Conservation (phyloP, 2,888 invertebrate species). For the Epinotia brunnichana region DNA sequence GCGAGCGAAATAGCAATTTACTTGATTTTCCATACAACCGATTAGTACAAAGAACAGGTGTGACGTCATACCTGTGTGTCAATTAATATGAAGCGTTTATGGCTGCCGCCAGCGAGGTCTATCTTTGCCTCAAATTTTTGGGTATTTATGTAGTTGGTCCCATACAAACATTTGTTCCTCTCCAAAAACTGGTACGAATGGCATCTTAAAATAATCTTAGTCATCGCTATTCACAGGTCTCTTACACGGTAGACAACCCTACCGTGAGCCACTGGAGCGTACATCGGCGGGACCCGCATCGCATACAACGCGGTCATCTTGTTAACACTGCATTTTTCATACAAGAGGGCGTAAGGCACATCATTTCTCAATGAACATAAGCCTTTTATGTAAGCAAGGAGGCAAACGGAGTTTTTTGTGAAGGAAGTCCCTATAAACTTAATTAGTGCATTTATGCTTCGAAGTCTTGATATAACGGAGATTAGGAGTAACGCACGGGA, state of each 20-base stretch:
- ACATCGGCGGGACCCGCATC: slow-evolving; percentile 23
- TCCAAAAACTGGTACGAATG: no score
- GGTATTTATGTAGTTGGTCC: no score
- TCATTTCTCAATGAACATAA: background rate
- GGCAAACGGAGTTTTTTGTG: background rate
- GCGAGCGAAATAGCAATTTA: no score
- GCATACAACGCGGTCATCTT: slow-evolving; percentile 22
- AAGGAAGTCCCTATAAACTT: slow-evolving; percentile 21
- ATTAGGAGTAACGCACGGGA: background rate
- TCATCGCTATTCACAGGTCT: slow-evolving; percentile 44
- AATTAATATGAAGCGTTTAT: no score
- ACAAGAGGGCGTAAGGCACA: background rate
- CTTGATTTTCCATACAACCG: no score
- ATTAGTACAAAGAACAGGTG: no score
- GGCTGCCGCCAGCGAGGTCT: no score
- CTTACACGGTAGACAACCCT: slow-evolving; percentile 27
- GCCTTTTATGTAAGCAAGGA: background rate
- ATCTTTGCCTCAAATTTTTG: no score
- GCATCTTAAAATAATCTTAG: no score
- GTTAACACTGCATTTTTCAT: background rate
- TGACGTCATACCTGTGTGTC: no score
- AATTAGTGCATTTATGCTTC: slow-evolving; percentile 16
- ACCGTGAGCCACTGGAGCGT: slow-evolving; percentile 21
- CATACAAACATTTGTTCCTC: no score
- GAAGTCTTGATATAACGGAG: slow-evolving; percentile 18